A percentile compares a stretch with the other conserved stretches of the same genome.
phyloP scores from a whole-genome alignment of 2,797 vertebrate species.

The Acanthis flammea region DNA sequence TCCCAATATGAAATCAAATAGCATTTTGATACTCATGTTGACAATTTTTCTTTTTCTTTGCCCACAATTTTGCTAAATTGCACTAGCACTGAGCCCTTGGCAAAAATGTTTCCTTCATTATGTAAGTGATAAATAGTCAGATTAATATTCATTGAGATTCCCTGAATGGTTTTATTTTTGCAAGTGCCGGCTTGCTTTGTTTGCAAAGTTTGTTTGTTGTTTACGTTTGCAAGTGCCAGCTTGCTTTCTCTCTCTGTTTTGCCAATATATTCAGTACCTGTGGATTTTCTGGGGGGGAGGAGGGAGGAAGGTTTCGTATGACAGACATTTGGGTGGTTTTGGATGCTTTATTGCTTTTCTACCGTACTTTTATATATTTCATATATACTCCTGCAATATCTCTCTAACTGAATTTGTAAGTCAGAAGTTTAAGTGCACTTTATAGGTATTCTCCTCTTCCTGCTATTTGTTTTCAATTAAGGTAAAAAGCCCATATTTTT shows the following conservation, averaged over 20 bases:
- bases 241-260: slow-evolving; percentile 40
- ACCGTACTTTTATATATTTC: neutral
- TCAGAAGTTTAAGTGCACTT: neutral
- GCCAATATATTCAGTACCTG: slow-evolving; percentile 35
- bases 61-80: neutral
- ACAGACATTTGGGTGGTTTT: neutral
- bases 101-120: slow-evolving; percentile 39
- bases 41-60: neutral
- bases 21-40: neutral
- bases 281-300: neutral
- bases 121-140: slow-evolving; percentile 30
- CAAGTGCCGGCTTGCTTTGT: neutral
- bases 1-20: neutral
- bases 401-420: neutral
- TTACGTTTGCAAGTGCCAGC: neutral
- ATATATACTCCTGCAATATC: neutral
- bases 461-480: slow-evolving; percentile 7
- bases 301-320: neutral
- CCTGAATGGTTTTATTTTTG: slow-evolving; percentile 42
- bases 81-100: neutral
- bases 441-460: neutral
- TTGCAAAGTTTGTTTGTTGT: neutral
- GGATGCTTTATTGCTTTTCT: slow-evolving; percentile 34
- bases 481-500: neutral
- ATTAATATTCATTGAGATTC: slow-evolving; percentile 30